phyloP scores from a whole-genome alignment of 2,888 invertebrate genomes.

The Spisula solida region DNA sequence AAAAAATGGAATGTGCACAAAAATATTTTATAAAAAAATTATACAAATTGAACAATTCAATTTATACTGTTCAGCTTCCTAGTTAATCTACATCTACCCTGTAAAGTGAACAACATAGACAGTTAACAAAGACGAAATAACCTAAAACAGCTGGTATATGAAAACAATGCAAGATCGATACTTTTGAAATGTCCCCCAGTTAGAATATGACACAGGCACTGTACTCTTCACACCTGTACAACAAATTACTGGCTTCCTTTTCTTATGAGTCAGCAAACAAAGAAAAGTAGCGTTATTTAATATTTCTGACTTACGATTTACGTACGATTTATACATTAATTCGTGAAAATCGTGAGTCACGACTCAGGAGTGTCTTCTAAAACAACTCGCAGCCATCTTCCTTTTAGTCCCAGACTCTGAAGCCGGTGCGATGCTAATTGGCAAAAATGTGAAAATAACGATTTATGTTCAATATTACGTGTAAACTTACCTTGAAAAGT shows the following conservation, averaged over 20 bases:
- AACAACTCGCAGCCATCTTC: slow-evolving; percentile 47
- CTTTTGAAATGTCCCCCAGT: slow-evolving; percentile 45
- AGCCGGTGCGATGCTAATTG: slow-evolving; percentile 34
- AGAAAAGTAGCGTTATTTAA: not conserved
- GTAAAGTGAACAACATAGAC: not conserved
- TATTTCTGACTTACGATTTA: not conserved
- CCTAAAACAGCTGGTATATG: slow-evolving; percentile 25
- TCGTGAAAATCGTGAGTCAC: slow-evolving; percentile 36
- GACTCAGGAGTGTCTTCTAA: slow-evolving; percentile 38
- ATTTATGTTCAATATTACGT: not conserved
- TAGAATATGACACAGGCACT: slow-evolving; percentile 34
- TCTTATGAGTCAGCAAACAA: not conserved
- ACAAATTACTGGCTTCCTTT: not conserved
- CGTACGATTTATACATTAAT: not conserved
- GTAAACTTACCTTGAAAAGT: slow-evolving; percentile 18
- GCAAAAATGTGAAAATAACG: slow-evolving; percentile 22
- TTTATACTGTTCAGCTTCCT: too few species aligned
- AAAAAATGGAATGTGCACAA: too few species aligned
- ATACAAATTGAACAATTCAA: too few species aligned
- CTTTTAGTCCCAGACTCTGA: slow-evolving; percentile 44
- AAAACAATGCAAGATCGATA: slow-evolving; percentile 20
- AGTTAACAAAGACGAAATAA: slow-evolving; percentile 11
- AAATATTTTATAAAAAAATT: too few species aligned
- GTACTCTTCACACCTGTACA: slow-evolving; percentile 24
- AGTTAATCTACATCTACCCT: too few species aligned